Evolutionary conservation across 2,797 vertebrate species (phyloP).

Genomic region (Tauraco hartlaubi): DNA sequence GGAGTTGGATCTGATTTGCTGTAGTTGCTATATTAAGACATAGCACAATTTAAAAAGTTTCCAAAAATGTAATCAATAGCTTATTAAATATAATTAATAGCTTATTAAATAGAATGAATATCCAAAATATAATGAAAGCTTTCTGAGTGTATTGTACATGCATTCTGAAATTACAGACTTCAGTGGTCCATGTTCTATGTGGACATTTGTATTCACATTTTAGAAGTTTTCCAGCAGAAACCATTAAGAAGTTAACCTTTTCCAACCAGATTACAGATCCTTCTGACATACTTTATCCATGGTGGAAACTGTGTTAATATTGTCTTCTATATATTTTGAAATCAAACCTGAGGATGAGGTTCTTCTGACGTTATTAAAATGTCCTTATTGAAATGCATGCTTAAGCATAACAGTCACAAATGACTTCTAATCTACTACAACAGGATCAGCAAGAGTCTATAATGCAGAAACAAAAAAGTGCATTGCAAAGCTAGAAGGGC

Average conservation of each 20-base stretch:
- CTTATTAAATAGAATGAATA: neutral
- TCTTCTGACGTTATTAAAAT: neutral
- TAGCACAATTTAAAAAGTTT: neutral
- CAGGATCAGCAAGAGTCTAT: slow-evolving; percentile 92
- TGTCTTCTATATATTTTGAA: neutral
- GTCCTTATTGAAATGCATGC: neutral
- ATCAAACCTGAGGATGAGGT: neutral
- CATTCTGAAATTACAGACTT: neutral
- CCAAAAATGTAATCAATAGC: neutral
- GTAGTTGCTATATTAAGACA: neutral
- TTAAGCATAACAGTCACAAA: neutral
- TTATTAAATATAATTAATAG: neutral
- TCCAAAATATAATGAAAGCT: neutral
- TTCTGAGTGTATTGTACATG: neutral
- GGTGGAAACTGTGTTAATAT: neutral
- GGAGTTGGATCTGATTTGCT: neutral
- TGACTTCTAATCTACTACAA: neutral
- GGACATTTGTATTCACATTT: neutral
- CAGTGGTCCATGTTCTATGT: neutral
- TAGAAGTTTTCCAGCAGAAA: neutral
- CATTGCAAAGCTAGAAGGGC: slow-evolving; percentile 89
- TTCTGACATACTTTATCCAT: neutral
- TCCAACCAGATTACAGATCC: neutral
- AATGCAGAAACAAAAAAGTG: slow-evolving; percentile 85
- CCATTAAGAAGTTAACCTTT: neutral